Evolutionary conservation across 2,113 vertebrate species (phyloP), one percentile per base, ranked within the genome.

Genomic region (Pan paniscus): DNA sequence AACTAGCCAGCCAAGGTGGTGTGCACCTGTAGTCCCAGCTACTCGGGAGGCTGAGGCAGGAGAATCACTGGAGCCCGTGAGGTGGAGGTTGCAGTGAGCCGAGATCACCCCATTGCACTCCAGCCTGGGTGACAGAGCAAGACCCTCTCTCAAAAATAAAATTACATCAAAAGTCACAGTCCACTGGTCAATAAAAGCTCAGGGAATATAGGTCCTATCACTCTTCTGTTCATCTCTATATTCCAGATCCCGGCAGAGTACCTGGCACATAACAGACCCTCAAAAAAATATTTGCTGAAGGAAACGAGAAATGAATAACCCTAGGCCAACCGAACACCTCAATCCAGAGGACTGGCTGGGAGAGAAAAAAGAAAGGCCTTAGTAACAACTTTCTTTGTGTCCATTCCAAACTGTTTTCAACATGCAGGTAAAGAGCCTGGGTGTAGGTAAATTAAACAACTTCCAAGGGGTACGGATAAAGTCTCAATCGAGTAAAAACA

Each of bases 341-440:
- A 89, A n/a, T 96, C 35, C 57, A 87, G 38, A 97, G 46, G 84
- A 81, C 43, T 48, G 89, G 12, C 0, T 92, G 23, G 92, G 35
- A 88, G 43, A 90, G 23, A 46, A 96, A 89, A 57, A 81, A 89
- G 16, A 30, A 82, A 78, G 25, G 6, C 18, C 18, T 93, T 8
- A 68, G 52, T 81, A 90, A 88, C 23, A 43, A 38, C 59, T 93
- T 96, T 92, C 57, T 94, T 61, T 11, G 20, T 50, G 57, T 88
- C 83, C 68, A 35, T 93, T 88, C 67, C 22, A 88, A 91, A 79
- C 32, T 79, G 55, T 78, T 96, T 94, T 80, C 78, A 91, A 79
- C 9, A 96, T 22, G 8, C 73, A 94, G 78, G 32, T 95, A 40
- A 93, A 97, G 2, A 72, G 17, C 8, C n/a, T 10, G 30, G 17